phyloP scores from a whole-genome alignment of 2,797 vertebrate genomes.

The Mus caroli region DNA sequence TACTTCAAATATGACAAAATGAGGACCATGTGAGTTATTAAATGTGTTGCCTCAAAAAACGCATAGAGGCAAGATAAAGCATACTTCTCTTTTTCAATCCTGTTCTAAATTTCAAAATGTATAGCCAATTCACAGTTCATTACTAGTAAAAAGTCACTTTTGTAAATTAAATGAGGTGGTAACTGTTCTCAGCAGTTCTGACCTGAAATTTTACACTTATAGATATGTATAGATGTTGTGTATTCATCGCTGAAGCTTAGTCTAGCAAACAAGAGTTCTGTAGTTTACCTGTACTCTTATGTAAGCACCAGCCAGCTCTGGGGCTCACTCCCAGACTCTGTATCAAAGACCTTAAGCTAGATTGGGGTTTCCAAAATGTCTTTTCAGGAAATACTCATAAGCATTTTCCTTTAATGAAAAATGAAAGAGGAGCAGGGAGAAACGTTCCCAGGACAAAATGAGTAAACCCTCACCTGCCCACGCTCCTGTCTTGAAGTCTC shows the following conservation, averaged over 20 bases:
- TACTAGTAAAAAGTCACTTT: background rate
- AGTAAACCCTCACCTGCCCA: background rate
- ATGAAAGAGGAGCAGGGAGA: background rate
- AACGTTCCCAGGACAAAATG: conserved; percentile 39
- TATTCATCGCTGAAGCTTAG: background rate
- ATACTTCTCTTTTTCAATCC: background rate
- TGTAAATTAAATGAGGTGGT: conserved; percentile 12
- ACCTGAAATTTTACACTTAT: background rate
- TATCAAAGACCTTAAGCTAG: background rate
- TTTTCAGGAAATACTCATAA: conserved; percentile 50
- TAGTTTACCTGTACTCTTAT: background rate
- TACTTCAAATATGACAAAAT: conserved; percentile 45
- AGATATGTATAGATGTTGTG: background rate
- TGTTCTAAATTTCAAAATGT: background rate
- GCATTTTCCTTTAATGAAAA: background rate
- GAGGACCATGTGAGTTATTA: background rate
- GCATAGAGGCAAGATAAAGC: conserved; percentile 24
- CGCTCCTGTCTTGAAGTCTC: background rate
- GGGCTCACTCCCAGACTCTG: background rate
- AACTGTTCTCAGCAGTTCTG: conserved; percentile 18
- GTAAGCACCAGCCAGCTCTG: background rate
- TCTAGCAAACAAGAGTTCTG: background rate
- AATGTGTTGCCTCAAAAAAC: conserved; percentile 28
- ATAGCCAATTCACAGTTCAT: conserved; percentile 38
- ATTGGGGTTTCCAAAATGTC: conserved; percentile 32